A percentile compares a stretch with the other conserved stretches of the same genome.
phyloP scores from a whole-genome alignment of 30 jellyfish, hydroid and myxozoan genomes.

The Catostylus mosaicus region DNA sequence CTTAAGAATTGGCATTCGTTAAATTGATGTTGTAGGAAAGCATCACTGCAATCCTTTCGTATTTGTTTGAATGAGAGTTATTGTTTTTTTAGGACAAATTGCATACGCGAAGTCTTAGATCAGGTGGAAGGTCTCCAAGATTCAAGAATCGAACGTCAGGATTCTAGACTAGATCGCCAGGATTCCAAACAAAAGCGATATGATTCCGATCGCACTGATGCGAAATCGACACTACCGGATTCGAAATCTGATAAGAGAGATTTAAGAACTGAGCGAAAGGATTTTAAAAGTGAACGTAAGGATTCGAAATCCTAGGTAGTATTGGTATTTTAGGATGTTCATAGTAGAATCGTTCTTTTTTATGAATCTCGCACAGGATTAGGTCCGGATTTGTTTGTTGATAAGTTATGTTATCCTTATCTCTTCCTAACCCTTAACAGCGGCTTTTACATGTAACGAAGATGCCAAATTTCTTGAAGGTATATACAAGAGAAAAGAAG shows the following conservation, averaged over 20 bases:
- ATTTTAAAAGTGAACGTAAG: slow-evolving; percentile 33
- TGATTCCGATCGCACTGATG: slow-evolving; percentile 37
- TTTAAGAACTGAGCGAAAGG: slow-evolving; percentile 25
- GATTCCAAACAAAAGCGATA: slow-evolving; percentile 48
- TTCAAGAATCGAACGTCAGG: slow-evolving; percentile 71
- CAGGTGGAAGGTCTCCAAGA: slow-evolving; percentile 92
- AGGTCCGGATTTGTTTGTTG: neutral
- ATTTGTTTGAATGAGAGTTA: neutral
- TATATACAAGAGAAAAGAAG: no score
- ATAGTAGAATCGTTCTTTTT: slow-evolving; percentile 13
- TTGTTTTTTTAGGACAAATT: slow-evolving; percentile 40
- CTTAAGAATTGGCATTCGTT: no score
- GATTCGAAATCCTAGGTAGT: slow-evolving; percentile 34
- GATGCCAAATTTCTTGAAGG: no score
- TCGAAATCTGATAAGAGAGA: slow-evolving; percentile 40
- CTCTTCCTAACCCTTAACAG: neutral
- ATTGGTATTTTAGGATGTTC: neutral
- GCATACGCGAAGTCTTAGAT: slow-evolving; percentile 71
- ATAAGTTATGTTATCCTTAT: neutral
- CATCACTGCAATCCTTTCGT: neutral
- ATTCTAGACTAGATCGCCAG: slow-evolving; percentile 55
- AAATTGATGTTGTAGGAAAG: no score
- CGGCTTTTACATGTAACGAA: neutral
- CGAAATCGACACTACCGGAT: slow-evolving; percentile 34
- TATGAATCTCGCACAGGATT: slow-evolving; percentile 1